Evolutionary conservation across 2,113 vertebrate species (phyloP).

Genomic region (Pica pica): DNA sequence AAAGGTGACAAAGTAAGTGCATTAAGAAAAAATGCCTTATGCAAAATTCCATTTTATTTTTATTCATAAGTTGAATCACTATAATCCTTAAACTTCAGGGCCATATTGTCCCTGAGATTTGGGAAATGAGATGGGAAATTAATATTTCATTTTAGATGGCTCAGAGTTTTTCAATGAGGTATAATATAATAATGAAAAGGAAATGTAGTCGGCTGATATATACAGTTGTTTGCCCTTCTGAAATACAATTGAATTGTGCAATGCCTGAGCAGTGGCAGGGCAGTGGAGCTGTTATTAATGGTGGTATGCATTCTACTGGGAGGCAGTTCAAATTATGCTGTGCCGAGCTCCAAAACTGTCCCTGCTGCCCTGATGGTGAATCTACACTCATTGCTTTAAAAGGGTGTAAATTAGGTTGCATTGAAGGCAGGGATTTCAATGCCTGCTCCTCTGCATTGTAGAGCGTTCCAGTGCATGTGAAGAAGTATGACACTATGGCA

Average conservation of each 20-base stretch:
- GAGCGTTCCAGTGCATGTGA: neutral
- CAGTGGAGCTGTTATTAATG: neutral
- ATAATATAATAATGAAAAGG: neutral
- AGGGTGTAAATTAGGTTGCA: neutral
- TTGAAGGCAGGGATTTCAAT: neutral
- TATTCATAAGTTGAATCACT: neutral
- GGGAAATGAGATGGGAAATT: neutral
- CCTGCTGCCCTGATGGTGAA: neutral
- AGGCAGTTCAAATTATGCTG: neutral
- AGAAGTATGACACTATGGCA: neutral
- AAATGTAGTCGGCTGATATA: neutral
- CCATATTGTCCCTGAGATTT: neutral
- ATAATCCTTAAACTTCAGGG: neutral
- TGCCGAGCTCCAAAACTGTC: neutral
- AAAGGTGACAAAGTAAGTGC: neutral
- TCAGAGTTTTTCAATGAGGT: neutral
- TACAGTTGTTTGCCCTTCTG: neutral
- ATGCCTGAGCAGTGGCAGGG: neutral
- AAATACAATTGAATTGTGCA: neutral
- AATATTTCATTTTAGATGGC: neutral
- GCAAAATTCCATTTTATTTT: conserved; percentile 15
- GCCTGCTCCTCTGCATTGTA: neutral
- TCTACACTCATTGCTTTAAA: neutral
- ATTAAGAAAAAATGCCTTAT: neutral
- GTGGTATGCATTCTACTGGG: neutral